Conservation (phyloP, 2,797 vertebrate genomes). For the Myripristis jacobus region DNA sequence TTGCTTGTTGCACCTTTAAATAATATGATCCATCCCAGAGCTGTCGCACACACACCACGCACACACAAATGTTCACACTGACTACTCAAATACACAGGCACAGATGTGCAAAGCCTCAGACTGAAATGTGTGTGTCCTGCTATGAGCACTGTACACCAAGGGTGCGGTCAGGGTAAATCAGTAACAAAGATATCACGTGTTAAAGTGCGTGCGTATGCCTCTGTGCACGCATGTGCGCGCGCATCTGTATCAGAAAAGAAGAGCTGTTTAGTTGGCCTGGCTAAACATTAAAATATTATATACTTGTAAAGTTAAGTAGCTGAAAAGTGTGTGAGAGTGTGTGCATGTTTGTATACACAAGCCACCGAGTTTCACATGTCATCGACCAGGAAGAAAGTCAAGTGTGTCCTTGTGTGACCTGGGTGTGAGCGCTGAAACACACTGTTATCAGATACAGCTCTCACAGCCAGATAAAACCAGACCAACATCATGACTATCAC, state of each 20-base stretch:
- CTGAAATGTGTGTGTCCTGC: slow-evolving; percentile 4
- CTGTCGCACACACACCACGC: slow-evolving; percentile 7
- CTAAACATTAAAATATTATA: slow-evolving; percentile 14
- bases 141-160: not conserved
- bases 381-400: slow-evolving; percentile 32
- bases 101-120: not conserved
- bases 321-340: not conserved
- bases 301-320: slow-evolving; percentile 1
- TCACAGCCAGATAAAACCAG: slow-evolving; percentile 49
- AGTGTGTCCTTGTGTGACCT: slow-evolving; percentile 70
- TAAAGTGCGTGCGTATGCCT: slow-evolving; percentile 2
- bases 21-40: not conserved
- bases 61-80: slow-evolving; percentile 15
- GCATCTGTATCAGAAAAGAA: not conserved
- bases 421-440: slow-evolving; percentile 64
- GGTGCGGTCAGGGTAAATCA: slow-evolving; percentile 10
- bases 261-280: not conserved
- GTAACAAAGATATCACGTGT: slow-evolving; percentile 8
- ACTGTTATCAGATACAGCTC: slow-evolving; percentile 67
- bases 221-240: not conserved
- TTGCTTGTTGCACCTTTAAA: not conserved
- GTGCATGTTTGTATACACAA: slow-evolving; percentile 9
- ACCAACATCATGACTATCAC: slow-evolving; percentile 30
- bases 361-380: slow-evolving; percentile 17
- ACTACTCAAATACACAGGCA: not conserved